Percentiles rank a stretch among this genome's conserved stretches.
These are phyloP conservation scores for Selenia dentaria DNA, from an alignment of 2,888 invertebrate species.

Conservation along the genomic window DNA sequence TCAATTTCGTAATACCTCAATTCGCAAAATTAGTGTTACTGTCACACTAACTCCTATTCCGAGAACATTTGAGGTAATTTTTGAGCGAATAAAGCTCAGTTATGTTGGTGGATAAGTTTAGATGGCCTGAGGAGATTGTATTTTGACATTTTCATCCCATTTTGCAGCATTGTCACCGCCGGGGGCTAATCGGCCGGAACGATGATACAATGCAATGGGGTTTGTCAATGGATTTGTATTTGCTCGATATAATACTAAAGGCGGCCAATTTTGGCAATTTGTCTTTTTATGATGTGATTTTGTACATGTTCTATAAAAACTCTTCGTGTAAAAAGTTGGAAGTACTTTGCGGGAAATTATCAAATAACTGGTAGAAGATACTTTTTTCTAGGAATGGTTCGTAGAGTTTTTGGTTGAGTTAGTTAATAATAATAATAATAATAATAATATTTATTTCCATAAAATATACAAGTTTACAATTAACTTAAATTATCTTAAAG, in stretches of 20 bases:
- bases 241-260: slow-evolving; percentile 27
- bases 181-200: slow-evolving; percentile 72
- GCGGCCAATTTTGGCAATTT: slow-evolving; percentile 15
- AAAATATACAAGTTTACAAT: no score
- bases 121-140: slow-evolving; percentile 74
- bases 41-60: background rate
- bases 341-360: no score
- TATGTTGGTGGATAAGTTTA: slow-evolving; percentile 35
- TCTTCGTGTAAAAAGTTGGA: no score
- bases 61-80: slow-evolving; percentile 20
- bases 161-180: slow-evolving; percentile 66
- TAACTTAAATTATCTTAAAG: no score
- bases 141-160: slow-evolving; percentile 83
- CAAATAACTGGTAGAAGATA: no score
- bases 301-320: background rate
- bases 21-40: background rate
- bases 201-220: slow-evolving; percentile 41
- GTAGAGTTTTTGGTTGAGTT: no score
- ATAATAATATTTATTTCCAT: no score
- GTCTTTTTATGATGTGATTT: slow-evolving; percentile 6
- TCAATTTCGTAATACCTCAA: slow-evolving; percentile 13
- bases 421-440: no score
- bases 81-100: slow-evolving; percentile 12
- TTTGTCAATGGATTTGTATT: slow-evolving; percentile 29
- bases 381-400: no score